Evolutionary conservation across 2,888 invertebrate species (phyloP).

Genomic region (Drosophila borealis): DNA sequence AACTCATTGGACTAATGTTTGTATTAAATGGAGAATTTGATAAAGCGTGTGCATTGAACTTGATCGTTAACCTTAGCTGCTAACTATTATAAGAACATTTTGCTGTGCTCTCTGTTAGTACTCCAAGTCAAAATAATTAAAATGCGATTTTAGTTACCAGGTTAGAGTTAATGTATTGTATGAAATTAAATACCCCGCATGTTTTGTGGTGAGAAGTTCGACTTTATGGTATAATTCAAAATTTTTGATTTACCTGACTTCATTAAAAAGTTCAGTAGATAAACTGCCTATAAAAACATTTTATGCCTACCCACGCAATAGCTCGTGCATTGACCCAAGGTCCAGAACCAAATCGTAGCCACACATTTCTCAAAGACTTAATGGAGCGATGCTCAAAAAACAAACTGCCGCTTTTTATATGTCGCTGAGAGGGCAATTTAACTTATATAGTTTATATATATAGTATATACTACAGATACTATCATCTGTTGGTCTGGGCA

Average conservation of each 20-base stretch:
- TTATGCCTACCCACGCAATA: slow-evolving; percentile 13
- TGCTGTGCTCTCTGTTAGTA: not conserved
- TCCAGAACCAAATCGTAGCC: not conserved
- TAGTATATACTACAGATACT: slow-evolving; percentile 28
- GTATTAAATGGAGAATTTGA: not conserved
- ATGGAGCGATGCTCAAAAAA: slow-evolving; percentile 27
- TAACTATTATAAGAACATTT: not conserved
- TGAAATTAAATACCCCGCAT: too few relatives aligned
- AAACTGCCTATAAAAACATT: not conserved
- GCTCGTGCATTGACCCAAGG: slow-evolving; percentile 46
- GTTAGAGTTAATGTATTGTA: too few relatives aligned
- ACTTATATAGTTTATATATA: slow-evolving; percentile 30
- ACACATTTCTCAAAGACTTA: slow-evolving; percentile 19
- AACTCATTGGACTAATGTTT: slow-evolving; percentile 16
- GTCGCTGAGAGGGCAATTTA: slow-evolving; percentile 36
- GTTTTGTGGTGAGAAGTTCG: too few relatives aligned
- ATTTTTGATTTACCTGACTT: not conserved
- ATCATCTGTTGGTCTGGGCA: slow-evolving; percentile 41
- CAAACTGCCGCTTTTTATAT: slow-evolving; percentile 43
- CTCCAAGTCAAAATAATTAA: not conserved
- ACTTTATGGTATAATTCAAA: not conserved
- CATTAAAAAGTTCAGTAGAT: not conserved
- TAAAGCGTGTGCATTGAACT: slow-evolving; percentile 2
- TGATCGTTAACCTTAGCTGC: not conserved
- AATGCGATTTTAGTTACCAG: too few relatives aligned